A percentile compares a stretch with the other conserved stretches of the same genome.
Evolutionary conservation across 2,797 vertebrate genomes (phyloP).

Genomic region (Dendrocincla tyrannina): DNA sequence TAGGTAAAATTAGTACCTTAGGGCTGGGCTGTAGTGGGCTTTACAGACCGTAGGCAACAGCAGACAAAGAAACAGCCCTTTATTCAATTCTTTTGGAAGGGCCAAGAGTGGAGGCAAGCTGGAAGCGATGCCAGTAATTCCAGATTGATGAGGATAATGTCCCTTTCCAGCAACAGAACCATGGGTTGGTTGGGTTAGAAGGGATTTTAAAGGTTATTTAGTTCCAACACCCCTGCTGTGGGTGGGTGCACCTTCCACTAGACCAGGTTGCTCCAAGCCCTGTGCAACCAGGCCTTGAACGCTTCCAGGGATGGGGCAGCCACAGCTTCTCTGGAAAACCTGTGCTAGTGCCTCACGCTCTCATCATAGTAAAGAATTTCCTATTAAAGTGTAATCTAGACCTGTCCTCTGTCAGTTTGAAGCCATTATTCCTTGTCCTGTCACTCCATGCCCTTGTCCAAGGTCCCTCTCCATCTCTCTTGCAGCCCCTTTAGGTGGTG

Average conservation of each 20-base stretch:
- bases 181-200: neutral
- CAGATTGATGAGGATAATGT: neutral
- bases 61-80: neutral
- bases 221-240: neutral
- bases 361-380: neutral
- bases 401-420: neutral
- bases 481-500: neutral
- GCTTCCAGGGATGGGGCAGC: neutral
- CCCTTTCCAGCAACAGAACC: neutral
- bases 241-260: neutral
- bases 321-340: neutral
- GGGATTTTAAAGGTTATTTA: neutral
- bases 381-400: neutral
- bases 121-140: neutral
- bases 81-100: neutral
- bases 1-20: neutral
- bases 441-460: neutral
- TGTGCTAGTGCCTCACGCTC: neutral
- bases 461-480: neutral
- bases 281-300: neutral
- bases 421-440: neutral
- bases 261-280: neutral
- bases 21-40: neutral
- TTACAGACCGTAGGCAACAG: neutral
- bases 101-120: neutral